Percentiles rank a stretch among this genome's conserved stretches.
Evolutionary conservation across 2,113 vertebrate genomes (phyloP).

Genomic region (Megaceryle torquata): DNA sequence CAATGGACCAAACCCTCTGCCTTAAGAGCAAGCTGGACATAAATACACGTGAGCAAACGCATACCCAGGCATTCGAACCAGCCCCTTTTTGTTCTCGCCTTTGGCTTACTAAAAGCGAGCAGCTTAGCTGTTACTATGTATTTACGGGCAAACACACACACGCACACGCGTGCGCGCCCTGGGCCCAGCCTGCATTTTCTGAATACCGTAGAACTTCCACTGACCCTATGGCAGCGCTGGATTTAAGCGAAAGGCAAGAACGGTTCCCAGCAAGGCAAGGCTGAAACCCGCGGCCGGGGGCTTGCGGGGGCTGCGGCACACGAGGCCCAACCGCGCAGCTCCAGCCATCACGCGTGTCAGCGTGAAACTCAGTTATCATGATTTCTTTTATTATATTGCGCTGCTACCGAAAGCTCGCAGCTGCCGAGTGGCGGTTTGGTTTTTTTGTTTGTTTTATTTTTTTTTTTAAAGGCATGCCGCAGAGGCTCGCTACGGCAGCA

Average conservation of each 20-base stretch:
- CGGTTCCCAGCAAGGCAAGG: neutral
- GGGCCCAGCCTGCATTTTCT: conserved; percentile 1
- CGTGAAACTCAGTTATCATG: neutral
- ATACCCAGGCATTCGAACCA: rapidly evolving
- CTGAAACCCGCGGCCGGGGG: neutral
- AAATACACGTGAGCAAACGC: rapidly evolving
- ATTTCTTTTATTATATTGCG: neutral
- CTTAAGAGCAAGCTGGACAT: rapidly evolving
- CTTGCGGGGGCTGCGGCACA: neutral
- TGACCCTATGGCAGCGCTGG: neutral
- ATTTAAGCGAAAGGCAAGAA: neutral
- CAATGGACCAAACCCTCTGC: neutral
- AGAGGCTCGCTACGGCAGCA: neutral
- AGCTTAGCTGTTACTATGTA: neutral
- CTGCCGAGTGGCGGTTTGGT: neutral
- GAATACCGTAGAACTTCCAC: neutral
- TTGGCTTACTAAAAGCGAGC: rapidly evolving
- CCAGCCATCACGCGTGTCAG: neutral
- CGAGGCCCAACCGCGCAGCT: neutral
- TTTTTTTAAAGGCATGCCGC: neutral
- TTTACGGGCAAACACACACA: neutral
- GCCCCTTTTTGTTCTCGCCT: neutral
- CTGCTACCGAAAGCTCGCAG: neutral
- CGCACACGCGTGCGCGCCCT: neutral
- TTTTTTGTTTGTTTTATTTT: neutral